Evolutionary conservation across 2,113 vertebrate genomes (phyloP).

Genomic region (Dendropsophus ebraccatus): DNA sequence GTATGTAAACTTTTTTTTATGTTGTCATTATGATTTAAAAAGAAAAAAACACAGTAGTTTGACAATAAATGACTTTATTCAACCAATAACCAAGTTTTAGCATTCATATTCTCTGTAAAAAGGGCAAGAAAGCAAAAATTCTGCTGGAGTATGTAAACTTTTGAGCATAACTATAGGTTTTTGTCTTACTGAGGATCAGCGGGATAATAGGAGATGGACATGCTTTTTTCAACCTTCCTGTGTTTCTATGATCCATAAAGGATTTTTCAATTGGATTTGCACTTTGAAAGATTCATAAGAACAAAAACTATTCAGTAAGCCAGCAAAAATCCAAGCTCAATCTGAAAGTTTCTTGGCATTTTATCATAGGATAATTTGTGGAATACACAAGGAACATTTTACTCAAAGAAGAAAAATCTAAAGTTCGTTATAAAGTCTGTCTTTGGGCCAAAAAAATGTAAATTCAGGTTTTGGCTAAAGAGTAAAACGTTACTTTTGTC

Average conservation of each 20-base stretch:
- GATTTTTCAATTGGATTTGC: not conserved
- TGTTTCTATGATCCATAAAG: not conserved
- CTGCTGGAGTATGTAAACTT: too few relatives aligned
- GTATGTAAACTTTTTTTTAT: too few relatives aligned
- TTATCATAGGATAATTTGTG: not conserved
- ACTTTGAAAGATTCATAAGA: not conserved
- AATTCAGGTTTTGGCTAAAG: not conserved
- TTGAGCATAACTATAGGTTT: too few relatives aligned
- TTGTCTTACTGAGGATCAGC: not conserved
- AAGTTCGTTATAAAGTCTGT: not conserved
- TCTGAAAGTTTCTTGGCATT: not conserved
- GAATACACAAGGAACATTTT: not conserved
- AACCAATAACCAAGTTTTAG: too few relatives aligned
- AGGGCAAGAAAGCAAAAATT: too few relatives aligned
- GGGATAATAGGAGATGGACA: not conserved
- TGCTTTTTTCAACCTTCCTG: not conserved
- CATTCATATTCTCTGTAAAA: too few relatives aligned
- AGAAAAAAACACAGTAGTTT: too few relatives aligned
- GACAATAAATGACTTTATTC: too few relatives aligned
- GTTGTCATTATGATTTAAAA: too few relatives aligned
- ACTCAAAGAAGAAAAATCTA: not conserved
- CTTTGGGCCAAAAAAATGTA: not conserved
- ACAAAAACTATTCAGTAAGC: not conserved
- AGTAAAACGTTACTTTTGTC: too few relatives aligned
- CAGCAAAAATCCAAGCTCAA: not conserved